Evolutionary conservation across 2,888 invertebrate species (phyloP), one percentile per base, ranked within the genome.

Genomic region (Clitarchus hookeri): DNA sequence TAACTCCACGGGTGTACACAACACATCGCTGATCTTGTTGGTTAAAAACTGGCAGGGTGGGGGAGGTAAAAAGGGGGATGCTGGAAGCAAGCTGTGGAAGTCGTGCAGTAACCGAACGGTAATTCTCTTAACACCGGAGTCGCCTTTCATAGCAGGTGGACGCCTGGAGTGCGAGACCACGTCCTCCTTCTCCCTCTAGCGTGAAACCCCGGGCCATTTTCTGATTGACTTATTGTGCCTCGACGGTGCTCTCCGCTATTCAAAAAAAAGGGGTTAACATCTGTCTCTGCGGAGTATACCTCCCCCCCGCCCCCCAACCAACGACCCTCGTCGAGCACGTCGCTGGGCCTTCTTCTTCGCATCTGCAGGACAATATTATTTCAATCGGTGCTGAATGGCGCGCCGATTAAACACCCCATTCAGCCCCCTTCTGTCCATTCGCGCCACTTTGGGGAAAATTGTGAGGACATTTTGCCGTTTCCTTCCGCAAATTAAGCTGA

Each of bases 171-270:
- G n/a, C 11, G 65, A 65, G 65, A 19, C 53, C 13, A 23, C 19
- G 2, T 23, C 65, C 65, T 23, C 65, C 65, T 8, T 8, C n/a
- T 23, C 23, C 8, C 65, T 16, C 8, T n/a, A 53, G 53, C 13
- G 12, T 23, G 65, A n/a, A 23, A 23, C 23, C 23, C n/a, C 23
- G 23, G 65, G 65, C 0, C n/a, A n/a, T 65, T 65, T 65, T 65
- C 65, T 65, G 65, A 65, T 65, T 65, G 65, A 65, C 65, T 65
- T 65, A 65, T 65, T 65, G 65, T 65, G 65, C 65, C 65, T 23
- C 19, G 23, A 65, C 65, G 23, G 65, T 65, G 65, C 65, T 19
- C 23, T 16, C 8, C 8, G 65, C 65, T 16, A n/a, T 65, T n/a
- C n/a, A 65, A 19, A 65, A 65, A 19, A 65, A 65, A 65, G 16